Evolutionary conservation across 1,140 invertebrate species (phyloP), one percentile per base, ranked within the genome.

Genomic region (Diachasma alloeum): DNA sequence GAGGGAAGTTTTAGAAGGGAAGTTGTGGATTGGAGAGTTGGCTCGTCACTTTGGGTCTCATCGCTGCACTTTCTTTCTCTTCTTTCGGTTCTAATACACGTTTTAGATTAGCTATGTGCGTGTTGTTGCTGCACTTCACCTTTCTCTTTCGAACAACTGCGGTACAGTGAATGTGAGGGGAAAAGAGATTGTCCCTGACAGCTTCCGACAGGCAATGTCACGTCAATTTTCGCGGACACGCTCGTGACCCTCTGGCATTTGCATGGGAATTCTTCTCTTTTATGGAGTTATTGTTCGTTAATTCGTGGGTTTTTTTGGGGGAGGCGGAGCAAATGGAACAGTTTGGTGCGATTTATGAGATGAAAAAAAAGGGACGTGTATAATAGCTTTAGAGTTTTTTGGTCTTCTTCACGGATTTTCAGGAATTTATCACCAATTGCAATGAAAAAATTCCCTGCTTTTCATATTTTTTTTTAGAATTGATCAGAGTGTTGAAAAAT

Each of bases 11-110:
- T 26, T 67, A 37, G 63, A 70, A 63, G 56, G 75, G 22, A 36
- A 59, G 69, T 68, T 31, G 42, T 69, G 59, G 73, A 71, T 46
- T 42, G 53, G 42, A 73, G 69, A 56, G 74, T 67, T 78, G 72
- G 70, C 67, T 74, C 67, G 79, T 85, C 80, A 82, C 82, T 26
- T 26, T 48, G 42, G 42, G 39, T 46, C 69, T 71, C 82, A 70
- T 81, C 77, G 82, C 80, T 87, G 85, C 85, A 87, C 86, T 87
- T 87, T 87, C 86, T 87, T 87, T 80, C 74, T 73, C 71, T 74
- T 53, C 73, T 17, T 72, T 36, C 46, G 63, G 67, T 63, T 78
- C 77, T 76, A 67, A 46, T 37, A 39, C 24, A 46, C 22, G 70
- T 42, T 42, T 69, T 66, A 78, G 71, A 76, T 72, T 67, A 74